phyloP scores from a whole-genome alignment of 2,797 vertebrate genomes.

The Phrynocephalus vlangalii region DNA sequence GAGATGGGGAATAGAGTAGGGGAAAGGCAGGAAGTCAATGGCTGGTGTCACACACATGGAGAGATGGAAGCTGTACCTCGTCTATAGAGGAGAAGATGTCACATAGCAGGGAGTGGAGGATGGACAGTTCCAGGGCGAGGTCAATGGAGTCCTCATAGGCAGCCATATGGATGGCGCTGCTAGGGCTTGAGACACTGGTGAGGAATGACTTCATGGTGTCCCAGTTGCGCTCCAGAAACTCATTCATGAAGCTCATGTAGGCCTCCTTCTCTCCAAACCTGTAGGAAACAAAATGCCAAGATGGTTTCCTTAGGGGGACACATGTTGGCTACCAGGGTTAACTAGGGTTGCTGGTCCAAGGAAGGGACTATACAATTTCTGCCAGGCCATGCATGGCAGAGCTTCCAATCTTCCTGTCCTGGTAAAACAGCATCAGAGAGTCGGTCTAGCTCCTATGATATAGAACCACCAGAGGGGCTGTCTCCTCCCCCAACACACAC shows the following conservation, averaged over 20 bases:
- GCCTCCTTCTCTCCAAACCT: conserved; percentile 97
- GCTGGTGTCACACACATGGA: accelerated
- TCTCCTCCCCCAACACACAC: neutral
- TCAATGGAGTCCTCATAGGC: conserved; percentile 90
- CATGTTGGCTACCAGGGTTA: too few species aligned
- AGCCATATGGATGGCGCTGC: conserved; percentile 78
- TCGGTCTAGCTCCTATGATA: neutral
- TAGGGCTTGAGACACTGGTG: conserved; percentile 82
- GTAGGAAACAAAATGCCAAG: conserved; percentile 16
- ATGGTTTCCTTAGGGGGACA: neutral
- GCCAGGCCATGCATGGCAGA: too few species aligned
- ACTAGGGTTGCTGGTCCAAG: neutral
- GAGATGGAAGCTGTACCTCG: conserved; percentile 78
- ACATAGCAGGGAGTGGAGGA: conserved; percentile 89
- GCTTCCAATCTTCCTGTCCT: neutral
- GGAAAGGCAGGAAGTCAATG: neutral
- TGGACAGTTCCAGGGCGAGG: conserved; percentile 89
- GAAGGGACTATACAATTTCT: neutral
- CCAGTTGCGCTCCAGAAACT: conserved; percentile 89
- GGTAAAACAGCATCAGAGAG: neutral
- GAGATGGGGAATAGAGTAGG: too few species aligned
- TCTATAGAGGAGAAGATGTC: conserved; percentile 87
- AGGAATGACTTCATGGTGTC: conserved; percentile 88
- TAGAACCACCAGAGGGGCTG: neutral
- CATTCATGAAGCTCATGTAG: conserved; percentile 97